Percentiles rank a stretch among this genome's conserved stretches.
Evolutionary conservation across 2,113 vertebrate genomes (phyloP).

Genomic region (Rattus norvegicus): DNA sequence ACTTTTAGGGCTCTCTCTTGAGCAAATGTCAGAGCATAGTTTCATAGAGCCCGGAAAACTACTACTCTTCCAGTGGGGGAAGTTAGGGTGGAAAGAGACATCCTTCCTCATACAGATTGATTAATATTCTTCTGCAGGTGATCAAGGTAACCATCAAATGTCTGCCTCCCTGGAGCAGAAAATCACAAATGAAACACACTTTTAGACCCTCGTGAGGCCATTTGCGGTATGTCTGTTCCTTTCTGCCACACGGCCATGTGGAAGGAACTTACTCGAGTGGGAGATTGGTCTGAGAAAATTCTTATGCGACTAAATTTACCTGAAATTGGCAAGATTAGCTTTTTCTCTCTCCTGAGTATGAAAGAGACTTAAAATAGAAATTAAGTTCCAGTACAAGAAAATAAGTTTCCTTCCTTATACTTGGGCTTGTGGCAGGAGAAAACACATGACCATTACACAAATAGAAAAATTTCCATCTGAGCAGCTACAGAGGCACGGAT

Average conservation of each 20-base stretch:
- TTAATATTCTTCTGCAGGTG: not conserved
- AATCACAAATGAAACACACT: not conserved
- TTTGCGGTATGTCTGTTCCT: not conserved
- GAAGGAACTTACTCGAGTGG: not conserved
- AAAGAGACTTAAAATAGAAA: constrained; percentile 69
- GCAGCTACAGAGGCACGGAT: not conserved
- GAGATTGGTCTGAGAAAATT: constrained; percentile 36
- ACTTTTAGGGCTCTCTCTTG: not conserved
- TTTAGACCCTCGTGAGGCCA: not conserved
- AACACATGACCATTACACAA: constrained; percentile 51
- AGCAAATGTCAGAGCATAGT: not conserved
- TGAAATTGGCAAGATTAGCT: constrained; percentile 57
- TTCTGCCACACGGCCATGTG: not conserved
- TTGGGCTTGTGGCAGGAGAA: constrained; percentile 69
- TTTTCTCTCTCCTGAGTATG: constrained; percentile 55
- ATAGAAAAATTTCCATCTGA: constrained; percentile 68
- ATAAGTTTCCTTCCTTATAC: constrained; percentile 45
- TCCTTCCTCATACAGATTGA: not conserved
- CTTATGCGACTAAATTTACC: constrained; percentile 43
- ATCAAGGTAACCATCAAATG: not conserved
- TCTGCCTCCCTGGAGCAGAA: not conserved
- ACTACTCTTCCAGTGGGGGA: not conserved
- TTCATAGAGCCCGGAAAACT: not conserved
- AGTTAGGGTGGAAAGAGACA: not conserved
- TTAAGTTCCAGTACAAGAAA: constrained; percentile 61